A percentile compares a stretch with the other conserved stretches of the same genome.
Evolutionary conservation across 2,113 vertebrate genomes (phyloP).

Genomic region (Aix galericulata): DNA sequence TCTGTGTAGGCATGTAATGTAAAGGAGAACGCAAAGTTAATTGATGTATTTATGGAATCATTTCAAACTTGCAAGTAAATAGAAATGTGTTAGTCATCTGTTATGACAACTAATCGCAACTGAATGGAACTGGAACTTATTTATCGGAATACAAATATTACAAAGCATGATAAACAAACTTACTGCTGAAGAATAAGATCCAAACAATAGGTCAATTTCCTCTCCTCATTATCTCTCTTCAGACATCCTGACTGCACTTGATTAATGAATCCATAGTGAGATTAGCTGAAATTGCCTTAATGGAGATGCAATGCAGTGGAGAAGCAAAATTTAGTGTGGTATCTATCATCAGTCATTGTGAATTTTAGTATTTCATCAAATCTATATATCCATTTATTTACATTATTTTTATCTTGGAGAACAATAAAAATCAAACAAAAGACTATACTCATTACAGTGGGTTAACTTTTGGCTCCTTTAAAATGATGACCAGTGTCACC

Average conservation of each 20-base stretch:
- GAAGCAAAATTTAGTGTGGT: constrained; percentile 22
- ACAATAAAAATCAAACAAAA: neutral
- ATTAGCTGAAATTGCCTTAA: constrained; percentile 67
- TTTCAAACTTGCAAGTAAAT: constrained; percentile 4
- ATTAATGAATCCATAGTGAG: constrained; percentile 64
- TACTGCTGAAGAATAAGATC: constrained; percentile 30
- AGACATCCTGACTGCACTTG: constrained; percentile 60
- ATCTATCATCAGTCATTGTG: constrained; percentile 37
- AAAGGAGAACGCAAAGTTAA: constrained; percentile 4
- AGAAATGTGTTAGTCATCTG: neutral
- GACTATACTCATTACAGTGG: neutral
- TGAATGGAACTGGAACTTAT: neutral
- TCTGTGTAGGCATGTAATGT: neutral
- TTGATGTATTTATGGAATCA: neutral
- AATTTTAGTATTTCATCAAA: constrained; percentile 14
- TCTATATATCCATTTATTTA: neutral
- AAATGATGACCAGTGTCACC: neutral
- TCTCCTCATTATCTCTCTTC: constrained; percentile 44
- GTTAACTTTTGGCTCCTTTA: neutral
- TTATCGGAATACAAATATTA: neutral
- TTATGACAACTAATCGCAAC: neutral
- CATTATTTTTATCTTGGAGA: neutral
- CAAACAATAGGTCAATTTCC: constrained; percentile 15
- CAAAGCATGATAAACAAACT: constrained; percentile 13
- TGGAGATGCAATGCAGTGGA: constrained; percentile 31